Evolutionary conservation across 2,888 invertebrate genomes (phyloP).

Genomic region (Pemphredon lugubris): DNA sequence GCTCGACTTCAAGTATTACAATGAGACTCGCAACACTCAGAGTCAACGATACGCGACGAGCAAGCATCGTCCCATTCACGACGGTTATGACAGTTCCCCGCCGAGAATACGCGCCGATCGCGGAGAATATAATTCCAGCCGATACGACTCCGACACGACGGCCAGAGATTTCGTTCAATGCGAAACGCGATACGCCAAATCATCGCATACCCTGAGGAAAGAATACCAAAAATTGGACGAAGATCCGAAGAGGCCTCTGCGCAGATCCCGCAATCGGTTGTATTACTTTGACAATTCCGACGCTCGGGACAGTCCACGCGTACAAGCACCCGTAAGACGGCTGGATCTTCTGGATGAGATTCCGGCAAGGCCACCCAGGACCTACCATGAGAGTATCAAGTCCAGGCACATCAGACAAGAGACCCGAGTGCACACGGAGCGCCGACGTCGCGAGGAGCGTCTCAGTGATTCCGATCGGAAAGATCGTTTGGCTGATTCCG

Average conservation of each 20-base stretch:
- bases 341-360: conserved; percentile 73
- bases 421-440: conserved; percentile 80
- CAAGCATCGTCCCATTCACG: conserved; percentile 69
- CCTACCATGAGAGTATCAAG: conserved; percentile 75
- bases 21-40: conserved; percentile 74
- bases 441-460: conserved; percentile 74
- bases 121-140: conserved; percentile 74
- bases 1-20: conserved; percentile 75
- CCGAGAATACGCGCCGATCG: conserved; percentile 70
- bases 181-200: conserved; percentile 69
- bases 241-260: conserved; percentile 72
- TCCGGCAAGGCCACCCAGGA: conserved; percentile 69
- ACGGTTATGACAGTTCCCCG: conserved; percentile 78
- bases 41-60: conserved; percentile 70
- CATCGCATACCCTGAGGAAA: conserved; percentile 64
- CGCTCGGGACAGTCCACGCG: conserved; percentile 70
- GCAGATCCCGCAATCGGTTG: conserved; percentile 74
- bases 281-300: conserved; percentile 77
- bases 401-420: conserved; percentile 80
- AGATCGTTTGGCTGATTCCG: conserved; percentile 88
- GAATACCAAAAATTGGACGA: conserved; percentile 69
- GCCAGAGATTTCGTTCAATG: conserved; percentile 74
- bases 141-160: conserved; percentile 78
- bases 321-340: conserved; percentile 59
- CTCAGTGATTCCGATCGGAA: conserved; percentile 82